Evolutionary conservation across 2,888 invertebrate species (phyloP).

Genomic region (Acleris cristana): DNA sequence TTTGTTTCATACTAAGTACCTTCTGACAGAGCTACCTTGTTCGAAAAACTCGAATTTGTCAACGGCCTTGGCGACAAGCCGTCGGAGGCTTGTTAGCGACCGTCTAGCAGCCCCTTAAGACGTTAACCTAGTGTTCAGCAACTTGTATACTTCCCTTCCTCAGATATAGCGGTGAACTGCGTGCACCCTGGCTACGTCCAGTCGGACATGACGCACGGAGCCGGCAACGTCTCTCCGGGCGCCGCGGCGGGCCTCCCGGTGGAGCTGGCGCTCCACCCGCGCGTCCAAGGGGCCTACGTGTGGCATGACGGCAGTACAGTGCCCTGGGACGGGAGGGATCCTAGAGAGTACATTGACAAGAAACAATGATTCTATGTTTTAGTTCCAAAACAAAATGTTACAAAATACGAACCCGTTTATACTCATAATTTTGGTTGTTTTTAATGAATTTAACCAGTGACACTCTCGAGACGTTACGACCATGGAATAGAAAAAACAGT

Average conservation of each 20-base stretch:
- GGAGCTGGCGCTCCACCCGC: constrained; percentile 47
- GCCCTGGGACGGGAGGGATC: constrained; percentile 72
- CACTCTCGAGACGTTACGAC: no score
- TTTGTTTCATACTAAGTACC: no score
- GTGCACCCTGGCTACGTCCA: constrained; percentile 77
- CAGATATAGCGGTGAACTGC: constrained; percentile 69
- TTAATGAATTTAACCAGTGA: no score
- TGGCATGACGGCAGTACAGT: constrained; percentile 66
- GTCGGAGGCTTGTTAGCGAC: no score
- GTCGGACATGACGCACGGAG: constrained; percentile 72
- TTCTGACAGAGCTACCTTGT: no score
- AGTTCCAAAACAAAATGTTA: no score
- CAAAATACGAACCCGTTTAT: background rate
- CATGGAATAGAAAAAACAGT: no score
- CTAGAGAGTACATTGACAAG: constrained; percentile 67
- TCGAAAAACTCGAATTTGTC: no score
- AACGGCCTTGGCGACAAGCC: no score
- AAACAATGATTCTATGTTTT: constrained; percentile 26
- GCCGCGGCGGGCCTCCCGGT: constrained; percentile 56
- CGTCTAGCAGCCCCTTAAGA: no score
- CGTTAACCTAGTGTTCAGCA: no score
- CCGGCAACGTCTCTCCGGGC: constrained; percentile 59
- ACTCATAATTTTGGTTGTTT: background rate
- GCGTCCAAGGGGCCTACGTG: constrained; percentile 49
- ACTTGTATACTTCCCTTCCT: constrained; percentile 6